These are phyloP conservation scores for Channa argus DNA, from an alignment of 2,113 vertebrate genomes.

Conservation along the genomic window DNA sequence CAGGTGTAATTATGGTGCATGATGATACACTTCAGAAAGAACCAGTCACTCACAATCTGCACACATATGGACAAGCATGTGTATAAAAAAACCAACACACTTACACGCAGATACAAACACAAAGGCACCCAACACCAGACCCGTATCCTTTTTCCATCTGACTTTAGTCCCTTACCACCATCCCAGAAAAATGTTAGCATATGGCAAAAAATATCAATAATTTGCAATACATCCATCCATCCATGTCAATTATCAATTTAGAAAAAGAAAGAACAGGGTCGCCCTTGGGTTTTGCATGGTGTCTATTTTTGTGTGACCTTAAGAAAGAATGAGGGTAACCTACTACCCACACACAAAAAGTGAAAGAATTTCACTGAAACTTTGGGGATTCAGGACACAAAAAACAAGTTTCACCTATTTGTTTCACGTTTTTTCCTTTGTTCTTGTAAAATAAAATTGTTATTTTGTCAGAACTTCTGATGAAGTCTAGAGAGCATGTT, in stretches of 20 bases:
- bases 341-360: neutral
- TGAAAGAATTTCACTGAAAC: neutral
- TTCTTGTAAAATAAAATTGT: neutral
- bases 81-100: conserved; percentile 21
- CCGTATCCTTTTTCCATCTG: conserved; percentile 60
- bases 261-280: conserved; percentile 47
- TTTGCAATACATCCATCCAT: conserved; percentile 42
- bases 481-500: neutral
- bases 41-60: conserved; percentile 39
- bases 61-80: conserved; percentile 38
- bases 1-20: conserved; percentile 64
- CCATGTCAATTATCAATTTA: conserved; percentile 73
- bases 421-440: neutral
- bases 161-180: conserved; percentile 36
- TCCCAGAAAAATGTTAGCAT: conserved; percentile 78
- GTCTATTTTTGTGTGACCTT: conserved; percentile 58
- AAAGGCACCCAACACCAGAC: conserved; percentile 22
- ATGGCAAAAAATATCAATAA: conserved; percentile 76
- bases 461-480: neutral
- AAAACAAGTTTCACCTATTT: no score
- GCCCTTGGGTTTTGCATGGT: conserved; percentile 39
- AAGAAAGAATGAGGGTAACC: conserved; percentile 9
- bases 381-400: neutral
- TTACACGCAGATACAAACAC: conserved; percentile 28
- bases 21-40: conserved; percentile 59